These are phyloP conservation scores for Mico argentatus DNA, from an alignment of 2,797 vertebrate genomes.

Conservation along the genomic window DNA sequence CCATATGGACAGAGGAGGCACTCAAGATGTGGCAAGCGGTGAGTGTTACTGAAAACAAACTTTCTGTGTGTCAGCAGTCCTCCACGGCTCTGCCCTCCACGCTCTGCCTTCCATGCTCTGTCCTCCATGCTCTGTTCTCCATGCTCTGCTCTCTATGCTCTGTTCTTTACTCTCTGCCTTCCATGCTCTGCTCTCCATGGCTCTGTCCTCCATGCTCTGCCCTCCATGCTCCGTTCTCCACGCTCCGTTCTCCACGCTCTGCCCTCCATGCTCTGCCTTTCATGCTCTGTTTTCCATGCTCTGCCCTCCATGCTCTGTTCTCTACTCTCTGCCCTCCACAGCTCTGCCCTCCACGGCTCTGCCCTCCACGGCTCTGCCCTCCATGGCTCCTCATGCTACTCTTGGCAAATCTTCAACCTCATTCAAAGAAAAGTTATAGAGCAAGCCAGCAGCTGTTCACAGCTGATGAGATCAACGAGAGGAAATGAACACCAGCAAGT, in stretches of 20 bases:
- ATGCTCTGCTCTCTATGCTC: no score
- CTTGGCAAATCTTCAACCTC: not conserved
- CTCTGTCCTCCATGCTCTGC: no score
- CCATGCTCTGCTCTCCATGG: no score
- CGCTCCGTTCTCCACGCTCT: no score
- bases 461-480: not conserved
- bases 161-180: no score
- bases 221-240: rapidly evolving
- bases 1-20: not conserved
- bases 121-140: not conserved
- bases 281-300: rapidly evolving
- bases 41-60: not conserved
- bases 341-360: rapidly evolving
- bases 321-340: no score
- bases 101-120: no score
- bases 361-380: rapidly evolving
- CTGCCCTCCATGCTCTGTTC: rapidly evolving
- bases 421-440: not conserved
- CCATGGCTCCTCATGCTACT: not conserved
- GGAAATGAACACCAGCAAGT: not conserved
- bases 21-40: not conserved
- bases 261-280: no score
- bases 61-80: not conserved
- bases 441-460: not conserved
- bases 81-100: no score